phyloP scores from a whole-genome alignment of 2,888 invertebrate species.

The Stomorhina lunata region DNA sequence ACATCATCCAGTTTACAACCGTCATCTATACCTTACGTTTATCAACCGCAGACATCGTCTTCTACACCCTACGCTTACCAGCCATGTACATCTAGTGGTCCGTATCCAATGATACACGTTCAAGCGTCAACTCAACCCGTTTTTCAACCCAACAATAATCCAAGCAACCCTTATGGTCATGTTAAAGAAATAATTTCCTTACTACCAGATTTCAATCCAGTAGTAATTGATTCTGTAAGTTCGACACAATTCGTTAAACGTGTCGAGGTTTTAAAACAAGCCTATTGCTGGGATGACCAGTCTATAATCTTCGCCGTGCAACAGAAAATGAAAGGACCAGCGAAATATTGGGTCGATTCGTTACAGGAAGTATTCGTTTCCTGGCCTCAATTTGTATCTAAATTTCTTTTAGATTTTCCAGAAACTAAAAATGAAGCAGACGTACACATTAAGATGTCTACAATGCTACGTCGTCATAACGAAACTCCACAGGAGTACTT shows the following conservation, averaged over 20 bases:
- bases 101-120: no score
- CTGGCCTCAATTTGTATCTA: slow-evolving; percentile 24
- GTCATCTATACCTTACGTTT: no score
- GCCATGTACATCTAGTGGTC: no score
- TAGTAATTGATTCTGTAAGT: slow-evolving; percentile 29
- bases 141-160: no score
- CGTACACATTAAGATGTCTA: slow-evolving; percentile 51
- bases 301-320: slow-evolving; percentile 45
- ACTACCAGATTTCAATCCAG: slow-evolving; percentile 45
- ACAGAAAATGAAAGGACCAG: slow-evolving; percentile 49
- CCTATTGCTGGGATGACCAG: slow-evolving; percentile 53
- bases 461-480: slow-evolving; percentile 8
- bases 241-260: slow-evolving; percentile 3
- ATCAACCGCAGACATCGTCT: no score
- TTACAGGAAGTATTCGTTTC: slow-evolving; percentile 12
- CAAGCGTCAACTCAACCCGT: no score
- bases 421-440: slow-evolving; percentile 8
- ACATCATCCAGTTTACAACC: no score
- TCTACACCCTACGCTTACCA: no score
- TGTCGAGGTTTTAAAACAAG: slow-evolving; percentile 37
- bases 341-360: slow-evolving; percentile 52
- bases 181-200: slow-evolving; percentile 21
- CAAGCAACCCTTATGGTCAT: slow-evolving; percentile 29
- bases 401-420: slow-evolving; percentile 40
- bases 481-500: slow-evolving; percentile 12